Base-by-base conservation (phyloP, 2,888 invertebrate species). In the Micropterix aruncella region DNA sequence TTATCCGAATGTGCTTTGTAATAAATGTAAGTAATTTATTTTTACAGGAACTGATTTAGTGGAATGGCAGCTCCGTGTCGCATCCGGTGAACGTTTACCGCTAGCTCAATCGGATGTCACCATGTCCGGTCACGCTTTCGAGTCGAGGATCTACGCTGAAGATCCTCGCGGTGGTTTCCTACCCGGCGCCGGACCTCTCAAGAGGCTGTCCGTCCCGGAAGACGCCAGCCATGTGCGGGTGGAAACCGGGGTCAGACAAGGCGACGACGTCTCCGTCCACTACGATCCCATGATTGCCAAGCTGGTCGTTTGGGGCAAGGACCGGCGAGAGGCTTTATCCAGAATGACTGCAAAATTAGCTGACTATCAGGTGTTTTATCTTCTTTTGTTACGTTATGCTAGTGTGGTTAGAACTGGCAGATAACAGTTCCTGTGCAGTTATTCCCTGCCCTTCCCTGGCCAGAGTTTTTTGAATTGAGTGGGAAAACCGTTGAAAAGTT, bases 261-360 rank as follows among this genome's bases (percentile, higher is more conserved):
- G 93, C 1, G 96, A 97, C 60, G 89, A 94, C 56, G 96, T 99
- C 0, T 92, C 96, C 0, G 91, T 99, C 0, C 90, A 96, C 68
- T 99, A 99, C 61, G 99, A 99, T 66, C 99, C 99, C 0, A 97
- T 99, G 97, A 99, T 99, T 54, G 97, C 99, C 1, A 99, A 99
- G 66, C 70, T 99, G 18, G 88, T 97, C 1, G 94, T 95, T 2
- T 96, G 95, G 95, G 94, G 90, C 3, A 77, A 80, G 50, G 80
- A 91, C 59, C 74, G 95, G 46, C 62, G 63, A 3, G 81, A 87
- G 54, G 94, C 95, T 0, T 70, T 97, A 1, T 77, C 79, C 43
- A 84, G 85, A 58, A 75, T 95, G 16, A 74, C 77, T 53, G 65
- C 76, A 1, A 79, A 84, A 56, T 72, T 96, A 2, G 61, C 81